Conservation (phyloP, 2,888 invertebrate species). For the Tachina lurida region DNA sequence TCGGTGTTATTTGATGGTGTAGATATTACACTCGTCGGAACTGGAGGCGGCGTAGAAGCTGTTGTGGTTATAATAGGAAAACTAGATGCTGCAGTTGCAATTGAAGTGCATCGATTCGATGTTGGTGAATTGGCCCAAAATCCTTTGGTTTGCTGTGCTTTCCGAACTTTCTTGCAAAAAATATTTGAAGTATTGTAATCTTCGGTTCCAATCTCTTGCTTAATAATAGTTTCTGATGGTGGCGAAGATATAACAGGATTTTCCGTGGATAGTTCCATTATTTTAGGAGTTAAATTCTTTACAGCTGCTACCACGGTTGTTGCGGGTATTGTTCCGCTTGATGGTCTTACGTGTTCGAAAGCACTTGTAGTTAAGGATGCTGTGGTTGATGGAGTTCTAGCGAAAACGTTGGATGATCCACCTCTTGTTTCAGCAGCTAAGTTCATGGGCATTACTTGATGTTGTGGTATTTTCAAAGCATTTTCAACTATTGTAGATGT, state of each 20-base stretch:
- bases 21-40: conserved; percentile 66
- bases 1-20: conserved; percentile 62
- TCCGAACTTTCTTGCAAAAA: conserved; percentile 82
- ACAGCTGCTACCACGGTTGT: conserved; percentile 73
- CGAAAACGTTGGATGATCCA: conserved; percentile 54
- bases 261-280: conserved; percentile 75
- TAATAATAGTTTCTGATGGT: conserved; percentile 73
- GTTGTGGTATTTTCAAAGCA: conserved; percentile 71
- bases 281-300: conserved; percentile 80
- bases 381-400: conserved; percentile 70
- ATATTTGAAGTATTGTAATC: conserved; percentile 81
- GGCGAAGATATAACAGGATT: conserved; percentile 56
- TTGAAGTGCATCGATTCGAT: conserved; percentile 68
- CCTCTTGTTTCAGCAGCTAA: conserved; percentile 76
- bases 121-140: conserved; percentile 80
- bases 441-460: conserved; percentile 82
- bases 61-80: conserved; percentile 78
- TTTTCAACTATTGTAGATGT: conserved; percentile 62
- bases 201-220: conserved; percentile 79
- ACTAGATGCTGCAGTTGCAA: conserved; percentile 73
- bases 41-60: conserved; percentile 76
- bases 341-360: conserved; percentile 71
- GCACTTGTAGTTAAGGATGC: conserved; percentile 67
- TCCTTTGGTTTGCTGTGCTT: conserved; percentile 82
- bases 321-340: conserved; percentile 34